Evolutionary conservation across 30 jellyfish, hydroid and myxozoan genomes (phyloP).

Genomic region (Cassiopea andromeda): DNA sequence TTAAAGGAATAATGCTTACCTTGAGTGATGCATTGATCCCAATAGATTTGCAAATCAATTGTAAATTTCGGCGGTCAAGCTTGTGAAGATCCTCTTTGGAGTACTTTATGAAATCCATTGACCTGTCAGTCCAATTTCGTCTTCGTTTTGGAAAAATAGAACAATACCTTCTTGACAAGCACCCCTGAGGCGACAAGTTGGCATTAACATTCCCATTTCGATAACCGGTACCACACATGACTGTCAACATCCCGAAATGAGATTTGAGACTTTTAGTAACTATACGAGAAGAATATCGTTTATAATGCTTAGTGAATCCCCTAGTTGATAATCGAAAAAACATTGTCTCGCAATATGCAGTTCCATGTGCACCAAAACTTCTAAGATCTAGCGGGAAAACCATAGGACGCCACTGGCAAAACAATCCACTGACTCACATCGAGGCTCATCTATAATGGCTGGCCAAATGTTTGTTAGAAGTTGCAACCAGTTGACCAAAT

Average conservation of each 20-base stretch:
- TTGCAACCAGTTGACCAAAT: not conserved
- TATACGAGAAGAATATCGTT: not conserved
- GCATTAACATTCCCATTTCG: no score
- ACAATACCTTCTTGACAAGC: not conserved
- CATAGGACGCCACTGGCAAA: not conserved
- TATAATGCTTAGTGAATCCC: not conserved
- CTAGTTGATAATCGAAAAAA: not conserved
- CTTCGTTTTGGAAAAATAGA: not conserved
- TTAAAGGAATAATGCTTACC: no score
- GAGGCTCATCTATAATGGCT: not conserved
- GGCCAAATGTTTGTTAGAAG: not conserved
- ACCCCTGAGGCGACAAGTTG: not conserved
- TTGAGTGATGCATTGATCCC: slow-evolving; percentile 37
- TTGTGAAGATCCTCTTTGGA: slow-evolving; percentile 17
- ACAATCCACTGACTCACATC: no score
- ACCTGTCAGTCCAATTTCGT: slow-evolving; percentile 6
- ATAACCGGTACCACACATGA: not conserved
- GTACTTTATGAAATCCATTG: not conserved
- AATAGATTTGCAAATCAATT: slow-evolving; percentile 50
- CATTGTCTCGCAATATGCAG: not conserved
- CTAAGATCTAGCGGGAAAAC: not conserved
- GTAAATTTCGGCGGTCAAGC: slow-evolving; percentile 35
- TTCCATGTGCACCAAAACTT: not conserved
- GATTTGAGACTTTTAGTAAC: not conserved
- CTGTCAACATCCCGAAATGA: not conserved